Evolutionary conservation across 2,113 vertebrate genomes (phyloP), one percentile per base, ranked within the genome.

Genomic region (Ctenomys sociabilis): DNA sequence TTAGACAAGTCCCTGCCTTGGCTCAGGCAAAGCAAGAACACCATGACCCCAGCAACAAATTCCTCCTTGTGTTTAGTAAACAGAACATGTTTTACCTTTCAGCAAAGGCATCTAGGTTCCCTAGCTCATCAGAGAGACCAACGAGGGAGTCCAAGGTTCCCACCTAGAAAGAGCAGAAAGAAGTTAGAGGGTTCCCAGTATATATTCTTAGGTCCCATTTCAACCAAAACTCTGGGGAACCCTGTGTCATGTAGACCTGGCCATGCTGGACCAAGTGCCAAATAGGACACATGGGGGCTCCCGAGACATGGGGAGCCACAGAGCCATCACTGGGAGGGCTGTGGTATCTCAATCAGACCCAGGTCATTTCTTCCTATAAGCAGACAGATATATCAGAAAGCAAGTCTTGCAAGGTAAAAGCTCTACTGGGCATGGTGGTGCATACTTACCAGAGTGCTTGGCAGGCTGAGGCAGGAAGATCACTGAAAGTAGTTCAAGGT

Each of bases 61-160:
- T 97, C 91, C 96, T 96, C 75, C 95, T 96, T 98, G 98, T 99
- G 82, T 98, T 92, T 70, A 98, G 98, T 98, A 99, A 98, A 98
- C 98, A 99, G 98, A 68, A 92, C 94, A 92, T 98, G 96, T 97
- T 98, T 99, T 99, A 99, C 99, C 99, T 99, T 98, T 99, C 99
- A 97, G 99, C 98, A 97, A 99, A 98, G 91, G 96, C 97, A 98
- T 99, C 99, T 2, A 99, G 99, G 98, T 98, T 99, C 97, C 98
- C 99, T 97, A 99, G 98, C 94, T 99, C 99, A 97, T 99, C 99
- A 64, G 99, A 99, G 93, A 99, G 98, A 90, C 98, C 98, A 91
- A 99, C 98, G 59, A 99, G 98, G 92, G 99, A 98, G 98, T 99
- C 99, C 98, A 99, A 98, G 85, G 99, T 99, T 95, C 99, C 99